phyloP scores from a whole-genome alignment of 2,797 vertebrate species.

The Peromyscus nudipes region DNA sequence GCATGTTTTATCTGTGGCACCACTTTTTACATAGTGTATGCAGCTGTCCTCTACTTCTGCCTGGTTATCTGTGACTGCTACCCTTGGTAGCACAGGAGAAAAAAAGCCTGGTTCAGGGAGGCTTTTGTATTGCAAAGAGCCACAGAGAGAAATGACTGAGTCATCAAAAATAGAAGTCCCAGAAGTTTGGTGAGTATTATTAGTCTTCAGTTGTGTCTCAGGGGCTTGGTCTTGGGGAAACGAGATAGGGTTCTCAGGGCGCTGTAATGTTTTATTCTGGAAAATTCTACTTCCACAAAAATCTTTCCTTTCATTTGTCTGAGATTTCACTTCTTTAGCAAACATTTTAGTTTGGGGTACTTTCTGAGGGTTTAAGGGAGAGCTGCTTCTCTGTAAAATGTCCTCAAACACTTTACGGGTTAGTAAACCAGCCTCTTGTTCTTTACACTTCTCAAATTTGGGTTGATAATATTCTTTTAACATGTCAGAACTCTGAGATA shows the following conservation, averaged over 20 bases:
- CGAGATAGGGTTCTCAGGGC: neutral
- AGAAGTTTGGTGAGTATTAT: rapidly evolving
- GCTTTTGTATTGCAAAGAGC: neutral
- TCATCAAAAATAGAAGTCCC: slow-evolving; percentile 48
- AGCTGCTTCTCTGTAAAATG: neutral
- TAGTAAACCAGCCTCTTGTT: slow-evolving; percentile 51
- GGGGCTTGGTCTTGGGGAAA: neutral
- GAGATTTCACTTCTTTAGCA: neutral
- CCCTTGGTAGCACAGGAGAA: neutral
- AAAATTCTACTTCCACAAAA: neutral
- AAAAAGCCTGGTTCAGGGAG: neutral
- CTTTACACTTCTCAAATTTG: slow-evolving; percentile 4
- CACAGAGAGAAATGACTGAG: rapidly evolving
- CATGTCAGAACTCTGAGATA: slow-evolving; percentile 60
- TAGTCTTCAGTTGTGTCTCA: rapidly evolving
- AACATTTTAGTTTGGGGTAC: neutral
- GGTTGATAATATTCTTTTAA: neutral
- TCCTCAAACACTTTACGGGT: slow-evolving; percentile 48
- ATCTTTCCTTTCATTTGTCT: neutral
- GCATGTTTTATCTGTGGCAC: neutral
- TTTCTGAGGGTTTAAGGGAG: slow-evolving; percentile 40
- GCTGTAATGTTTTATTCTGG: neutral
- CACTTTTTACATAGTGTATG: neutral
- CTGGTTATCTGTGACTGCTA: neutral
- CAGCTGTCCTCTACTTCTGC: neutral